Conservation (phyloP, 1,140 invertebrate species). For the Camponotus pennsylvanicus region DNA sequence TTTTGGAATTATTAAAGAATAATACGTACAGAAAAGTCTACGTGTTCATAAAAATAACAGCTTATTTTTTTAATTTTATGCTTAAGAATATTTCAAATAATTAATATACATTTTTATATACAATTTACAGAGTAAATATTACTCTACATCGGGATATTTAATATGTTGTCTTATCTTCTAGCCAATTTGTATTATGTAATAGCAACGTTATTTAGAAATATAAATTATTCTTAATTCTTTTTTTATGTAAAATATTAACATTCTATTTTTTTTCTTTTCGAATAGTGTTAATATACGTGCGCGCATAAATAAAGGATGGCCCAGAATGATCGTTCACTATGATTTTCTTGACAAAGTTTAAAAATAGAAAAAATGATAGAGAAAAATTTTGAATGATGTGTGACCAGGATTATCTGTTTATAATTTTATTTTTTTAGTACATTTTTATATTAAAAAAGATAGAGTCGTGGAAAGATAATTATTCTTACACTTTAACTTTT, state of each 20-base stretch:
- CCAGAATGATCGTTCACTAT: too few relatives aligned
- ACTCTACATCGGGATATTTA: constrained; percentile 28
- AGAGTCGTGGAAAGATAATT: too few relatives aligned
- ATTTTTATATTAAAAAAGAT: too few relatives aligned
- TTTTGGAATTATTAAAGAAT: constrained; percentile 38
- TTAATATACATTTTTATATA: constrained; percentile 63
- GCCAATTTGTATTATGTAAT: constrained; percentile 39
- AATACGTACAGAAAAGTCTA: constrained; percentile 25
- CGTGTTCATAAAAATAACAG: constrained; percentile 63
- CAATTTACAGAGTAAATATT: constrained; percentile 48
- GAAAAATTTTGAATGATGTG: too few relatives aligned
- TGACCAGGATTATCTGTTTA: too few relatives aligned
- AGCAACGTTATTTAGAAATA: background rate
- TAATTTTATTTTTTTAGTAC: too few relatives aligned
- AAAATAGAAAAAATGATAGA: too few relatives aligned
- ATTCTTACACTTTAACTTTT: too few relatives aligned
- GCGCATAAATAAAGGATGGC: too few relatives aligned
- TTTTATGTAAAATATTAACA: constrained; percentile 29
- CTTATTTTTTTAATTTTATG: constrained; percentile 59
- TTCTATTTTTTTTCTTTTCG: constrained; percentile 33
- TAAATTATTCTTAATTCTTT: constrained; percentile 27
- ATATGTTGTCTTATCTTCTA: constrained; percentile 60
- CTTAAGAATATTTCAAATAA: constrained; percentile 59
- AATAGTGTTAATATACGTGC: too few relatives aligned
- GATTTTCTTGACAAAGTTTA: too few relatives aligned